Evolutionary conservation across 1,140 invertebrate species (phyloP).

Genomic region (Plodia interpunctella): DNA sequence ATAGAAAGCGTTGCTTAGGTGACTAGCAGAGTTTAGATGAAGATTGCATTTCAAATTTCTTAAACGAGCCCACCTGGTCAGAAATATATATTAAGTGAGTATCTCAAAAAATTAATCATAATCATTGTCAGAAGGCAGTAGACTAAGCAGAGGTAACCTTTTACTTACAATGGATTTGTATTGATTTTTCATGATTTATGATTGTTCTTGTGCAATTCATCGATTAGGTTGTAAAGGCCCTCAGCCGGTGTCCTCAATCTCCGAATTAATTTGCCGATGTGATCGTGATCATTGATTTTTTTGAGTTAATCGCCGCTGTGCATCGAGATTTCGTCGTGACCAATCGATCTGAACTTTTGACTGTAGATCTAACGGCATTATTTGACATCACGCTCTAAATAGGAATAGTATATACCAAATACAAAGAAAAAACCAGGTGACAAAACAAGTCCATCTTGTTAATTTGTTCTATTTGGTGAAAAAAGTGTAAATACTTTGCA

Average conservation of each 20-base stretch:
- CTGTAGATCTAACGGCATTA: background rate
- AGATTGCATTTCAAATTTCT: no score
- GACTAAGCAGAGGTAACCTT: background rate
- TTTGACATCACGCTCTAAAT: background rate
- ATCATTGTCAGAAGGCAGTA: background rate
- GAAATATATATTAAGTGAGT: no score
- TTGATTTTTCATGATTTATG: background rate
- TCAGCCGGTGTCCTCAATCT: background rate
- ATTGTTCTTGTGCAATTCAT: background rate
- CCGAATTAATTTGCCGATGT: background rate
- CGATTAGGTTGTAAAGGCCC: background rate
- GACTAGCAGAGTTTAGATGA: no score
- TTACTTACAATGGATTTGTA: background rate
- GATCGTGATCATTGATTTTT: slow-evolving; percentile 4
- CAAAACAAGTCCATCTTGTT: no score
- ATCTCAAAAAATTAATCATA: background rate
- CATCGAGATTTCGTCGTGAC: background rate
- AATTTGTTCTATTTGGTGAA: background rate
- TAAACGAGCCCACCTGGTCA: no score
- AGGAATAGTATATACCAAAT: no score
- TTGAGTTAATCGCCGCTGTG: background rate
- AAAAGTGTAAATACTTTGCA: background rate
- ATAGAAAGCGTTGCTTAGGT: no score
- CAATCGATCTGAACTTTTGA: slow-evolving; percentile 4
- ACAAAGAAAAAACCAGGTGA: no score